Evolutionary conservation across 2,113 vertebrate species (phyloP).

Genomic region (Leiothrix lutea): DNA sequence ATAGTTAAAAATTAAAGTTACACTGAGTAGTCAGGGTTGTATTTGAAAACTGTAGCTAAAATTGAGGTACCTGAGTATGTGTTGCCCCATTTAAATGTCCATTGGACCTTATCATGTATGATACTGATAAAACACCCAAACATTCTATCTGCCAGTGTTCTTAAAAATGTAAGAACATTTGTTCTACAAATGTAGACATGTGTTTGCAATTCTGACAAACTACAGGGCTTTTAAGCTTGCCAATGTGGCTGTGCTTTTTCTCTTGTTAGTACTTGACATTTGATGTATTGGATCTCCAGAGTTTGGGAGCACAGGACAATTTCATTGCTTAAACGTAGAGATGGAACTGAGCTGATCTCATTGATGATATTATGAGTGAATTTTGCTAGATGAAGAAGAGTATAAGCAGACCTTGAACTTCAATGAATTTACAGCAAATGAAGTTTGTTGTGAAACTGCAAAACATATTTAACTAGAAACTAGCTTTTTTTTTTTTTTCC

Average conservation of each 20-base stretch:
- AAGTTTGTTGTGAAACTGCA: background rate
- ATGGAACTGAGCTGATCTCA: background rate
- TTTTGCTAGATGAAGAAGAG: background rate
- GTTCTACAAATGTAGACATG: background rate
- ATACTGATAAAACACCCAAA: background rate
- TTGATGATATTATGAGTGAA: background rate
- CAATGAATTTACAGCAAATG: background rate
- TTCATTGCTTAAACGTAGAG: background rate
- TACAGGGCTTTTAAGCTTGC: background rate
- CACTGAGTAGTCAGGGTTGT: constrained; percentile 39
- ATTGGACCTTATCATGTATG: background rate
- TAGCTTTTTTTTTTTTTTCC: background rate
- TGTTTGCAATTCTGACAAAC: background rate
- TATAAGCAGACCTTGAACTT: background rate
- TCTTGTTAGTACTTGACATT: background rate
- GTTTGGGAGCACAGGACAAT: background rate
- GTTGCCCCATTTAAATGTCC: background rate
- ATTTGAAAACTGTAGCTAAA: constrained; percentile 60
- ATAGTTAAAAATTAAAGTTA: constrained; percentile 76
- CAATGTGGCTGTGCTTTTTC: background rate
- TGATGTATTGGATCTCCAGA: background rate
- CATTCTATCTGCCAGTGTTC: background rate
- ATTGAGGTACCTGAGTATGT: constrained; percentile 31
- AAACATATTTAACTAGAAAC: background rate
- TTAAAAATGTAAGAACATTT: background rate